Base-by-base conservation (phyloP, 2,113 vertebrate genomes). In the Cyprinodon tularosa region DNA sequence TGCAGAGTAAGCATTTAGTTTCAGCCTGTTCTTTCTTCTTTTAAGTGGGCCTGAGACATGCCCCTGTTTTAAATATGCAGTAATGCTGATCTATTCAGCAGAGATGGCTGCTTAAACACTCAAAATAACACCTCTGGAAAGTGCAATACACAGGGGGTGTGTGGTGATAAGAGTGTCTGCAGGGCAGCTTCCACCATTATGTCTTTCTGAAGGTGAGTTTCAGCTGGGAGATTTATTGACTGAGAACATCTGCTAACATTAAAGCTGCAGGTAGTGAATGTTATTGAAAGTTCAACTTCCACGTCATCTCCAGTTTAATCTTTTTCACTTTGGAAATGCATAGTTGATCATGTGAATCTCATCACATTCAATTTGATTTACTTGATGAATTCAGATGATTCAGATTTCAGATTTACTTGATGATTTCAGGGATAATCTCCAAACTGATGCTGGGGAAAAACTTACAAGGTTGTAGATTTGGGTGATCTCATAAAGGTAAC, bases 1-100 rank as follows among this genome's bases (percentile, higher is more conserved):
- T 76, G 78, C 85, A 81, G 78, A 60, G 72, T 76, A 78, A 66
- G 81, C 81, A 0, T 83, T 84, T 81, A 84, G 60, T 62, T 72
- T 66, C 71, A 74, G 72, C 14, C 2, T n/a, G 14, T 36, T 59
- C 17, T 3, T 53, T 53, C 29, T 53, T 53, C 13, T 53, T 50
- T 53, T 17, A 53, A 53, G 1, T 62, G 5, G 29, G 67, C 47
- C 62, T 60, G 67, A 78, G 75, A 60, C 22, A 4, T 62, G 60
- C 40, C 74, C 29, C 71, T 70, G 66, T 76, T 80, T 71, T 81
- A 62, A 81, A 77, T 71, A 77, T 3, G 17, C 42, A 67, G 47
- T 64, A 81, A 36, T 14, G 4, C 37, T 74, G 74, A 74, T 80
- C 77, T 74, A 59, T 77, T 78, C 64, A 53, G 59, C 53, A 15